phyloP scores from a whole-genome alignment of 2,797 vertebrate species.

The Dryobates pubescens region DNA sequence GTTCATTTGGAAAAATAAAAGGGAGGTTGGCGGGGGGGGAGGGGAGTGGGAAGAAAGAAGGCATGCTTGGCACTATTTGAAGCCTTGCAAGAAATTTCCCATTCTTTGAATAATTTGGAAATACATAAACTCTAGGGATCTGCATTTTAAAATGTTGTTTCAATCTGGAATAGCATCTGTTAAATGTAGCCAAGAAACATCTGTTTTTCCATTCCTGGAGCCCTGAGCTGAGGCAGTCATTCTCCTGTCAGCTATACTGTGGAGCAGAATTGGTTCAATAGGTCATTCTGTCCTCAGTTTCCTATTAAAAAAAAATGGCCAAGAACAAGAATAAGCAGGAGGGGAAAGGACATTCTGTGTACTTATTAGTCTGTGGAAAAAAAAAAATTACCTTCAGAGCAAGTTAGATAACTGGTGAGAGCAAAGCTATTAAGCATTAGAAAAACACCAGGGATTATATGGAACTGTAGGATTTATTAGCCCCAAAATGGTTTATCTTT shows the following conservation, averaged over 20 bases:
- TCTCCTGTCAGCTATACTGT: constrained; percentile 35
- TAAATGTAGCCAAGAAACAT: constrained; percentile 45
- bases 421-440: neutral
- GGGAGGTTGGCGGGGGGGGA: too few relatives aligned
- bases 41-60: neutral
- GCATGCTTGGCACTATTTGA: neutral
- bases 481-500: neutral
- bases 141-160: constrained; percentile 48
- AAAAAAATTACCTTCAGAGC: neutral
- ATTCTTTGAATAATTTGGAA: constrained; percentile 52
- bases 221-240: neutral
- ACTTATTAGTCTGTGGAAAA: neutral
- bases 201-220: constrained; percentile 52
- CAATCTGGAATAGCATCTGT: constrained; percentile 51
- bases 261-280: constrained; percentile 50
- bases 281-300: constrained; percentile 48
- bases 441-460: neutral
- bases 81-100: constrained; percentile 33
- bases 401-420: constrained; percentile 3
- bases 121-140: constrained; percentile 14
- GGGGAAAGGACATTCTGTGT: neutral
- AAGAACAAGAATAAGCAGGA: neutral
- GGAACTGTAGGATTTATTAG: neutral
- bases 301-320: constrained; percentile 17
- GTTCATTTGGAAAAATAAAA: neutral